phyloP scores from a whole-genome alignment of 2,888 invertebrate genomes.

The Flexamia atlantica region DNA sequence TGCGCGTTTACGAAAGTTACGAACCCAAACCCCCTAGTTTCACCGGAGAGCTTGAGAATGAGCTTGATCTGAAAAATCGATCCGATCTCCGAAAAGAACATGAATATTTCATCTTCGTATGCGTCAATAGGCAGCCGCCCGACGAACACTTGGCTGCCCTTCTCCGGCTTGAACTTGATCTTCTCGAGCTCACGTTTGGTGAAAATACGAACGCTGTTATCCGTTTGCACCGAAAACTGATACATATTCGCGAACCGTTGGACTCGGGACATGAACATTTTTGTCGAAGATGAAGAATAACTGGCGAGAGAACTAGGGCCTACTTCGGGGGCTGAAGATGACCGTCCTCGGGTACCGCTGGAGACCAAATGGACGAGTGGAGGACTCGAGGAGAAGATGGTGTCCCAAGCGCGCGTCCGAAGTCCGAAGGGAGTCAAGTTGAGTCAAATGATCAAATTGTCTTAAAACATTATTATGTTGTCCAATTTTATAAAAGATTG shows the following conservation, averaged over 20 bases:
- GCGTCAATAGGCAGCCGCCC: background rate
- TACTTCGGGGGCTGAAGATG: background rate
- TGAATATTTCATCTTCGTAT: conserved; percentile 5
- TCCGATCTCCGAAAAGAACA: background rate
- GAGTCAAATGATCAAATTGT: too few species aligned
- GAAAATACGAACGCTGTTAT: background rate
- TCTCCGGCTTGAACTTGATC: background rate
- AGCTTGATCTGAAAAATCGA: background rate
- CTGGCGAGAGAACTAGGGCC: background rate
- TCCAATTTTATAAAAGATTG: too few species aligned
- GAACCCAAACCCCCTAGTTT: background rate
- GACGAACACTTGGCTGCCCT: background rate
- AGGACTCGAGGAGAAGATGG: too few species aligned
- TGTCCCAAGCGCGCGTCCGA: too few species aligned
- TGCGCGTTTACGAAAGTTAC: background rate
- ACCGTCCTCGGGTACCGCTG: background rate
- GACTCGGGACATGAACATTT: background rate
- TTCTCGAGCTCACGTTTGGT: background rate
- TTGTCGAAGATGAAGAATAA: background rate
- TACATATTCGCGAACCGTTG: background rate
- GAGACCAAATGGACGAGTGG: too few species aligned
- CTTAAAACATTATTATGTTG: too few species aligned
- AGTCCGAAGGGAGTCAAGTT: too few species aligned
- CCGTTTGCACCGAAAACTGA: background rate
- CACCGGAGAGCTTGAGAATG: background rate